phyloP scores from a whole-genome alignment of 2,797 vertebrate genomes.

The Serranus cabrilla region DNA sequence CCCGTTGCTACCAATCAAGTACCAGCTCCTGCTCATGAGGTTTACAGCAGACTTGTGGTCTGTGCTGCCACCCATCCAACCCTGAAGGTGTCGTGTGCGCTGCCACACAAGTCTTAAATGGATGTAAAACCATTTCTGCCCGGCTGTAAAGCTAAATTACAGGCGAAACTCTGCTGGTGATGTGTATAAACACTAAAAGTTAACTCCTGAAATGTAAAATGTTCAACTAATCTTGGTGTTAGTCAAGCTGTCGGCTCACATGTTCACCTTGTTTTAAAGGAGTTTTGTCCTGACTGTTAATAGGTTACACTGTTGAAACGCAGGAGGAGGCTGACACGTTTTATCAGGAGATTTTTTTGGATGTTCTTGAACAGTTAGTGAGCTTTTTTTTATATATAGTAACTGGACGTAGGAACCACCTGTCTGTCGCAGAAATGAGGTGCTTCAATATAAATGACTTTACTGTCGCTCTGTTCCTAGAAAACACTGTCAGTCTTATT shows the following conservation, averaged over 20 bases:
- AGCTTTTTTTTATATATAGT: not conserved
- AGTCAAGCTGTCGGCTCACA: conserved; percentile 19
- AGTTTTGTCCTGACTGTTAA: conserved; percentile 16
- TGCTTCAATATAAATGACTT: conserved; percentile 36
- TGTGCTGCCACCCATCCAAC: conserved; percentile 21
- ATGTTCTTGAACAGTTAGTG: conserved; percentile 19
- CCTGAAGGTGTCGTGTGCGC: conserved; percentile 30
- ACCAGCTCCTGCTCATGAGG: conserved; percentile 34
- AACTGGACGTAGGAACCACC: conserved; percentile 25
- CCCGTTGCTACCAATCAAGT: conserved; percentile 25
- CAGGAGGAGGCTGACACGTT: conserved; percentile 26
- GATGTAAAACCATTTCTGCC: conserved; percentile 10
- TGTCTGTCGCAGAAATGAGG: conserved; percentile 8
- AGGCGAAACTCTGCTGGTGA: not conserved
- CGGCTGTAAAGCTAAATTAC: conserved; percentile 4
- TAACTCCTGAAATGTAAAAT: conserved; percentile 21
- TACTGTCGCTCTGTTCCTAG: conserved; percentile 32
- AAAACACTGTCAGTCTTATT: conserved; percentile 25
- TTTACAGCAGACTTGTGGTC: conserved; percentile 29
- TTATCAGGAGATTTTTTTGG: conserved; percentile 18
- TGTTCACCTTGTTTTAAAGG: conserved; percentile 58
- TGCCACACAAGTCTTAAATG: conserved; percentile 30
- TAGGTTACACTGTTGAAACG: conserved; percentile 15
- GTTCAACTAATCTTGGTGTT: conserved; percentile 12
- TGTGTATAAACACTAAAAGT: conserved; percentile 35